Evolutionary conservation across 2,113 vertebrate genomes (phyloP).

Genomic region (Nasalis larvatus): DNA sequence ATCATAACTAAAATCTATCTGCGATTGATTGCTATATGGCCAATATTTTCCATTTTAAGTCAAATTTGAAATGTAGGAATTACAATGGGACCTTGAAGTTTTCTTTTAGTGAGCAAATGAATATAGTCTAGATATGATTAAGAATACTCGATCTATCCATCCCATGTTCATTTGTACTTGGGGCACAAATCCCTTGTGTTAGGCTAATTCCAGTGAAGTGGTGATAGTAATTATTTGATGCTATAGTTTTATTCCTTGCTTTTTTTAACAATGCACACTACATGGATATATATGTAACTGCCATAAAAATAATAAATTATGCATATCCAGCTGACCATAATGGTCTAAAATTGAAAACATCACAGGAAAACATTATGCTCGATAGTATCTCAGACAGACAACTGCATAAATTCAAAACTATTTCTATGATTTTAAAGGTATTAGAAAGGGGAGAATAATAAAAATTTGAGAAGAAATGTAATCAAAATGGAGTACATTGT

Average conservation of each 20-base stretch:
- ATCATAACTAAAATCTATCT: background rate
- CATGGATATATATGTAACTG: conserved; percentile 22
- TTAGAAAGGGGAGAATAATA: background rate
- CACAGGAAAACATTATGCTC: background rate
- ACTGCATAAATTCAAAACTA: background rate
- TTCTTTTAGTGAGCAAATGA: background rate
- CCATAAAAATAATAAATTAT: conserved; percentile 54
- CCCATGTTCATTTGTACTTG: background rate
- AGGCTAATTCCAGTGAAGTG: background rate
- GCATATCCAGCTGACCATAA: conserved; percentile 16
- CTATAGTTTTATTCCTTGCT: conserved; percentile 12
- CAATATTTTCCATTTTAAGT: background rate
- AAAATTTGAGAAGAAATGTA: background rate
- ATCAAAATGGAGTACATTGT: background rate
- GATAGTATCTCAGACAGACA: background rate
- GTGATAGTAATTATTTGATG: conserved; percentile 49
- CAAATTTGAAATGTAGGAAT: background rate
- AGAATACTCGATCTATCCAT: background rate
- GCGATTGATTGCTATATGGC: background rate
- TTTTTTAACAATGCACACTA: conserved; percentile 44
- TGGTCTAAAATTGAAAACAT: background rate
- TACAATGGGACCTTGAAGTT: background rate
- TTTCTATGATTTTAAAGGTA: background rate
- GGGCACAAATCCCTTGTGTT: background rate
- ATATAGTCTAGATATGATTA: background rate